phyloP scores from a whole-genome alignment of 2,888 invertebrate species.

The Creontiades dilutus region DNA sequence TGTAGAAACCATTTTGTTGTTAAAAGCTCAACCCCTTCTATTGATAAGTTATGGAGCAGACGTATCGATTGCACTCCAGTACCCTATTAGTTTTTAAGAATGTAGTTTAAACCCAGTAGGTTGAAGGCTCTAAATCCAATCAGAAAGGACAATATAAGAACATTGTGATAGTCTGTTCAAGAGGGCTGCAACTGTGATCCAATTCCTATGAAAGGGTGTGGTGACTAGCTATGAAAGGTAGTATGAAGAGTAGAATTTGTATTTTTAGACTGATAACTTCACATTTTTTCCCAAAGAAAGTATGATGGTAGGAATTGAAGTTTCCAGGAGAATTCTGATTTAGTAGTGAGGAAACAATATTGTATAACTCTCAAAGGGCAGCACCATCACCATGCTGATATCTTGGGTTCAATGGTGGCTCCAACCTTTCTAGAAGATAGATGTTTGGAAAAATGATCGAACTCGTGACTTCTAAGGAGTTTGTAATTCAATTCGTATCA shows the following conservation, averaged over 20 bases:
- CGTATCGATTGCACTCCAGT: background rate
- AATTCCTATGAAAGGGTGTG: background rate
- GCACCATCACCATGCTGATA: too few relatives aligned
- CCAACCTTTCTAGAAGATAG: too few relatives aligned
- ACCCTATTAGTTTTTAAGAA: background rate
- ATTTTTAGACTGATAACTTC: background rate
- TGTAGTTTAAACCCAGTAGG: background rate
- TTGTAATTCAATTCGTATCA: too few relatives aligned
- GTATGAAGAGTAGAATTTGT: background rate
- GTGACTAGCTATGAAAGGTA: background rate
- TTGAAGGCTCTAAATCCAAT: background rate
- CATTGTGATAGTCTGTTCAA: conserved; percentile 5
- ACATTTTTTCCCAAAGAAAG: too few relatives aligned
- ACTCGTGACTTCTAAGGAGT: too few relatives aligned
- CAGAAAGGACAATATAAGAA: conserved; percentile 22
- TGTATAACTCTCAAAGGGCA: too few relatives aligned
- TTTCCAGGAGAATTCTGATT: too few relatives aligned
- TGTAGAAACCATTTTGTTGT: background rate
- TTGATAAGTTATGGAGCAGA: background rate
- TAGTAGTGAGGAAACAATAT: too few relatives aligned
- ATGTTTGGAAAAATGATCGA: too few relatives aligned
- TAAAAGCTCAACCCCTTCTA: background rate
- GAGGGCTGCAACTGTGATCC: background rate
- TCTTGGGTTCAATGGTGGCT: too few relatives aligned
- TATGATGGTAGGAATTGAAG: too few relatives aligned